These are phyloP conservation scores for Leptinotarsa peninsularis DNA, from an alignment of 2,888 invertebrate genomes.

Conservation along the genomic window DNA sequence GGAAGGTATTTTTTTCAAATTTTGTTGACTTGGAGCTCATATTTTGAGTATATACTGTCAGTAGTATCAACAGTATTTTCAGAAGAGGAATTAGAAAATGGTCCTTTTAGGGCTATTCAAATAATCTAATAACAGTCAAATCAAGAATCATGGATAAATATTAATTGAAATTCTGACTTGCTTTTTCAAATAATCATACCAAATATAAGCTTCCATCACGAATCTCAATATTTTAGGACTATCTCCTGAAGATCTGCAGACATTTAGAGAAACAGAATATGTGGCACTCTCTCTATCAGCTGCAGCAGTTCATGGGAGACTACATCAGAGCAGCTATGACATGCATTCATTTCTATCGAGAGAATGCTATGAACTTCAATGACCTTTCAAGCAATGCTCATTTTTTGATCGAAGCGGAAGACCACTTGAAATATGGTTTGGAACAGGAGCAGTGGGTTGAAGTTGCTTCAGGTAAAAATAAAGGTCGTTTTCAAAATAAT, in stretches of 20 bases:
- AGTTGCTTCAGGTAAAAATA: conserved; percentile 61
- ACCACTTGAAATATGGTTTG: conserved; percentile 76
- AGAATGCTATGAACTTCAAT: conserved; percentile 70
- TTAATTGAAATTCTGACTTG: too few species aligned
- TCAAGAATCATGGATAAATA: too few species aligned
- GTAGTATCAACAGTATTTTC: too few species aligned
- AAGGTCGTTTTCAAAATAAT: not conserved
- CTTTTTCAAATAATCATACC: too few species aligned
- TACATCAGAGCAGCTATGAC: conserved; percentile 83
- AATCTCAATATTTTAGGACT: conserved; percentile 66
- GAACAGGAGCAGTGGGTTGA: conserved; percentile 70
- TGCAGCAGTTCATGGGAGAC: conserved; percentile 80
- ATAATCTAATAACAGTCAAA: too few species aligned
- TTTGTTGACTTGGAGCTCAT: too few species aligned
- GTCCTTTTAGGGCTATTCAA: too few species aligned
- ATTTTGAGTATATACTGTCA: too few species aligned
- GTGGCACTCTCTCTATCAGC: conserved; percentile 78
- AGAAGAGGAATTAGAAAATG: too few species aligned
- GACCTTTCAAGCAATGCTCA: conserved; percentile 70
- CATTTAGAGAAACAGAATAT: conserved; percentile 77
- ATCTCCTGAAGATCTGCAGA: conserved; percentile 78
- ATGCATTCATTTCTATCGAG: conserved; percentile 81
- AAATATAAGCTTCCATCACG: not conserved
- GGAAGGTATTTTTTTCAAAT: conserved; percentile 69
- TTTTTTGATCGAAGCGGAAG: conserved; percentile 71